Percentiles rank a stretch among this genome's conserved stretches.
Conservation (phyloP, 2,888 invertebrate species). For the Neoaliturus tenellus region DNA sequence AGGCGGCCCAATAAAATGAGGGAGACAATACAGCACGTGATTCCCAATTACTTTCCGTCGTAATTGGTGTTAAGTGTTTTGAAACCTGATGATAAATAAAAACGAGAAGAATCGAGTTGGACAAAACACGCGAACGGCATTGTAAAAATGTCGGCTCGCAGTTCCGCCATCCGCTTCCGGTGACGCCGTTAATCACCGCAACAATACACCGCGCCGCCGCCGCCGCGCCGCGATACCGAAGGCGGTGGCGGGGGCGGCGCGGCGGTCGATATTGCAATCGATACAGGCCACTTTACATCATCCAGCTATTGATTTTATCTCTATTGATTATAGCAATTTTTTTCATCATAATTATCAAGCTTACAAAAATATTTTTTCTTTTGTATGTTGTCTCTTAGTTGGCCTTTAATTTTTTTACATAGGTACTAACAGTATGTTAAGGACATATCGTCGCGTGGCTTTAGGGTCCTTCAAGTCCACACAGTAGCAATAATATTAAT, state of each 20-base stretch:
- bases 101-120: conserved; percentile 26
- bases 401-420: too few species aligned
- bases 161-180: conserved; percentile 40
- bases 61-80: conserved; percentile 34
- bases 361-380: too few species aligned
- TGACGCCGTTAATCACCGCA: conserved; percentile 40
- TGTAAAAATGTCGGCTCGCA: conserved; percentile 42
- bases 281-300: neutral
- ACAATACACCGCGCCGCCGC: neutral
- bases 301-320: too few species aligned
- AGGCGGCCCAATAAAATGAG: neutral
- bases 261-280: neutral
- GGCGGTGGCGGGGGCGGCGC: neutral
- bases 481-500: too few species aligned
- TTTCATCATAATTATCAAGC: too few species aligned
- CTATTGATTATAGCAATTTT: too few species aligned
- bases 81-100: conserved; percentile 36
- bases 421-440: too few species aligned
- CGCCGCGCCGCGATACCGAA: neutral
- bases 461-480: too few species aligned
- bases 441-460: too few species aligned
- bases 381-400: too few species aligned
- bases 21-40: neutral
- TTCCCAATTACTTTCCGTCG: neutral
- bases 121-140: conserved; percentile 45